A percentile compares a stretch with the other conserved stretches of the same genome.
Conservation (phyloP, 2,797 vertebrate species). For the Girardinus metallicus region DNA sequence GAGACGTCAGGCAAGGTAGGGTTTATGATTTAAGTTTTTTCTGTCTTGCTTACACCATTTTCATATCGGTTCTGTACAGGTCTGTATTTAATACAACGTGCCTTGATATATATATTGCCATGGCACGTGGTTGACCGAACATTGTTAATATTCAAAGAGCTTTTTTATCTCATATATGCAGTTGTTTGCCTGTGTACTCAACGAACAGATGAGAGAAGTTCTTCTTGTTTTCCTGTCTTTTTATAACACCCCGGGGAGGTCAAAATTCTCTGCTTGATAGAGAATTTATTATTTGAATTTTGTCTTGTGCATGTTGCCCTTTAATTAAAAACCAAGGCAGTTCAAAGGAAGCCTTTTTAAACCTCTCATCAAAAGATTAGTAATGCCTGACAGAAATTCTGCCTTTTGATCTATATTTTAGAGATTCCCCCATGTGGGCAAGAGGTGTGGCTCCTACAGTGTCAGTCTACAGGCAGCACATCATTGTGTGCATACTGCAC, state of each 20-base stretch:
- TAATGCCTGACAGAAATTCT: conserved; percentile 62
- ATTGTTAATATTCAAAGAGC: not conserved
- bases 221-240: conserved; percentile 39
- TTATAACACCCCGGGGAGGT: conserved; percentile 32
- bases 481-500: conserved; percentile 9
- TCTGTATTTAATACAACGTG: not conserved
- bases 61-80: not conserved
- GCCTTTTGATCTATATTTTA: conserved; percentile 73
- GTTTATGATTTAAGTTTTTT: not conserved
- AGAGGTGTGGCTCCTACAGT: conserved; percentile 51
- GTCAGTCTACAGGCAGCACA: conserved; percentile 26
- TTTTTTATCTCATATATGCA: not conserved
- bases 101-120: not conserved
- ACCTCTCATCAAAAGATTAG: conserved; percentile 71
- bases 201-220: conserved; percentile 28
- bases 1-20: conserved; percentile 93
- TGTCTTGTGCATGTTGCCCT: conserved; percentile 55
- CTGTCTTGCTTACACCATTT: conserved; percentile 8
- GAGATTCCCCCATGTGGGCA: conserved; percentile 49
- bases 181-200: conserved; percentile 17
- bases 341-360: conserved; percentile 62
- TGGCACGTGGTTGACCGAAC: not conserved
- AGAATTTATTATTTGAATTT: conserved; percentile 62
- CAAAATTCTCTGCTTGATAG: conserved; percentile 41
- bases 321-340: conserved; percentile 65